A percentile compares a stretch with the other conserved stretches of the same genome.
Conservation (phyloP, 2,888 invertebrate genomes). For the Pachycephus smyrnensis region DNA sequence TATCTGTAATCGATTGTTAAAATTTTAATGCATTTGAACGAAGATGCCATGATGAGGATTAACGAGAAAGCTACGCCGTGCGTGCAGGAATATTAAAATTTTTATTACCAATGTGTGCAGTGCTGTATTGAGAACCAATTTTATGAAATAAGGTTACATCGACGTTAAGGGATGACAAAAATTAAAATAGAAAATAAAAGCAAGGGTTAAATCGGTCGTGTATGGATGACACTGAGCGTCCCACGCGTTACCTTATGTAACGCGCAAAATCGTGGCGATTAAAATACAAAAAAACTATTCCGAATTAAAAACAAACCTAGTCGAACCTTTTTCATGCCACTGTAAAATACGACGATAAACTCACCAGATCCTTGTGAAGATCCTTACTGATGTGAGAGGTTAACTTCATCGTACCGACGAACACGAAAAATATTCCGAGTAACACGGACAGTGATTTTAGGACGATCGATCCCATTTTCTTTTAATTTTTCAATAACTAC, state of each 20-base stretch:
- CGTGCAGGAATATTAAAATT: background rate
- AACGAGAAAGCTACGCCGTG: background rate
- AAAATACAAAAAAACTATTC: no score
- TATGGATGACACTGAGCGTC: background rate
- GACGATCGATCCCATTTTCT: conserved; percentile 79
- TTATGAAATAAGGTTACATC: background rate
- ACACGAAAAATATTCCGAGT: conserved; percentile 93
- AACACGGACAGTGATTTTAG: conserved; percentile 91
- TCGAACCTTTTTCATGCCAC: background rate
- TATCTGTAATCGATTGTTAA: background rate
- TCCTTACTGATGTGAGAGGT: conserved; percentile 94
- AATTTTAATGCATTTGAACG: background rate
- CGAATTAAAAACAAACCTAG: no score
- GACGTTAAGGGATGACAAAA: background rate
- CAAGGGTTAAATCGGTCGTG: background rate
- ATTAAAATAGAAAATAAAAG: background rate
- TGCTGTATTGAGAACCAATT: background rate
- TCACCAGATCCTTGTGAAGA: conserved; percentile 95
- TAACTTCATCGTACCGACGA: conserved; percentile 93
- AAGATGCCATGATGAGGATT: background rate
- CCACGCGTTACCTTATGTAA: background rate
- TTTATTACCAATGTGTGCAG: background rate
- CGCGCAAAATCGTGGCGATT: background rate
- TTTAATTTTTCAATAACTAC: background rate
- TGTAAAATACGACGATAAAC: conserved; percentile 53